A percentile compares a stretch with the other conserved stretches of the same genome.
These are phyloP conservation scores for Aricia artaxerxes DNA, from an alignment of 2,888 invertebrate genomes.

Conservation along the genomic window DNA sequence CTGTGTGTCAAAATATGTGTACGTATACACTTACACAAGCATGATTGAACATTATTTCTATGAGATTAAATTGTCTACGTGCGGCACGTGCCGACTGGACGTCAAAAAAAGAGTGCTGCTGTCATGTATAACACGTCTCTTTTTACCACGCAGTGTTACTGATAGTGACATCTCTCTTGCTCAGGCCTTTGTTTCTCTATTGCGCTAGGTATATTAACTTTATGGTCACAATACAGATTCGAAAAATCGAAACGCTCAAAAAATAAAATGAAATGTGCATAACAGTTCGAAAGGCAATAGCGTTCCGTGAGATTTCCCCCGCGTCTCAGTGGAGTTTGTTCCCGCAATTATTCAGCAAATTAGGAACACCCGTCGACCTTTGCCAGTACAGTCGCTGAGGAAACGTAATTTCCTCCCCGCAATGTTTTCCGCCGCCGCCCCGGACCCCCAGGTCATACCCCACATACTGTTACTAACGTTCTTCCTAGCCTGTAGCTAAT, in stretches of 20 bases:
- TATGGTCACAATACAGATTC: neutral
- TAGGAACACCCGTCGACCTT: constrained; percentile 55
- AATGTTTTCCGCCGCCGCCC: constrained; percentile 58
- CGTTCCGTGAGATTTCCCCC: constrained; percentile 36
- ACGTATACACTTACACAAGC: no score
- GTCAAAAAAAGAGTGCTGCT: no score
- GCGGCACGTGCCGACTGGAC: no score
- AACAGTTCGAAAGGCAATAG: constrained; percentile 33
- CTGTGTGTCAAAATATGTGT: no score
- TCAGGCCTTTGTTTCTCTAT: no score
- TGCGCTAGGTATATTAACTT: no score
- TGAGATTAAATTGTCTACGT: no score
- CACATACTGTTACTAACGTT: neutral
- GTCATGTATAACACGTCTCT: no score
- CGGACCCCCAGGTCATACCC: constrained; percentile 5
- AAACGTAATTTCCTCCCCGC: constrained; percentile 61
- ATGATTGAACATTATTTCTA: no score
- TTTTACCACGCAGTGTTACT: no score
- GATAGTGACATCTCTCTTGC: no score
- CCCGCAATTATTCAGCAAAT: constrained; percentile 64
- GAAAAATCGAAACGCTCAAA: neutral
- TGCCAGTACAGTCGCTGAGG: constrained; percentile 46
- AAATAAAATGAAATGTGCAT: constrained; percentile 31
- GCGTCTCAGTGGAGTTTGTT: constrained; percentile 37
- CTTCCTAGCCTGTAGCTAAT: constrained; percentile 8